Evolutionary conservation across 2,797 vertebrate species (phyloP), one percentile per base, ranked within the genome.

Genomic region (Streptopelia turtur): DNA sequence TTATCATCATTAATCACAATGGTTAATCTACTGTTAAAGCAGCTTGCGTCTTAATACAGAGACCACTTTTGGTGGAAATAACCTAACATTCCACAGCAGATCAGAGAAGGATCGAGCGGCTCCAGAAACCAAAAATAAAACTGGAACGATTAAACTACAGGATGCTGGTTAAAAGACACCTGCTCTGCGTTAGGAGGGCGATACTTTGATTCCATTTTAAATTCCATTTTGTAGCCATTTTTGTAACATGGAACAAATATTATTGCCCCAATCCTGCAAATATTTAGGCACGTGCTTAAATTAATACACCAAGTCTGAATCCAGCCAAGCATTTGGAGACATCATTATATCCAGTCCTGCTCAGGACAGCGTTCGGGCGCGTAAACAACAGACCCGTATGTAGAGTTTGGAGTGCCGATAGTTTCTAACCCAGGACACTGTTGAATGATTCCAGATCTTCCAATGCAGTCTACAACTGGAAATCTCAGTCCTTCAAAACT

Each of bases 1-100:
- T 76, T 91, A 91, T 87, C 81, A 72, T 94, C 93, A 94, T 94
- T 87, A 81, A 81, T 80, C 45, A 86, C 49, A 76, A 13, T 25
- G 55, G 70, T 77, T 87, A 87, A 95, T 66, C 65, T 89, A 76
- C 89, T 91, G 79, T 56, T 89, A 63, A 95, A 83, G 53, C 47
- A 92, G 45, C 75, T 87, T 90, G 72, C 24, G 59, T 91, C 74
- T 93, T 86, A 85, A 94, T 86, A 80, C 10, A 72, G 75, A 78
- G 83, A 88, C 37, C n/a, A 95, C 35, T 60, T 86, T 57, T 76
- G 47, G 83, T 47, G 11, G 39, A 87, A 89, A 63, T 57, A 79
- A 82, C 94, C 76, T 71, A 71, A 70, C 56, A 39, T 91, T 92
- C 83, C 79, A 61, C 3, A 5, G 84, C 17, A 92, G 35, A 88